Conservation (phyloP, 2,113 vertebrate species). For the Larimichthys polyactis region DNA sequence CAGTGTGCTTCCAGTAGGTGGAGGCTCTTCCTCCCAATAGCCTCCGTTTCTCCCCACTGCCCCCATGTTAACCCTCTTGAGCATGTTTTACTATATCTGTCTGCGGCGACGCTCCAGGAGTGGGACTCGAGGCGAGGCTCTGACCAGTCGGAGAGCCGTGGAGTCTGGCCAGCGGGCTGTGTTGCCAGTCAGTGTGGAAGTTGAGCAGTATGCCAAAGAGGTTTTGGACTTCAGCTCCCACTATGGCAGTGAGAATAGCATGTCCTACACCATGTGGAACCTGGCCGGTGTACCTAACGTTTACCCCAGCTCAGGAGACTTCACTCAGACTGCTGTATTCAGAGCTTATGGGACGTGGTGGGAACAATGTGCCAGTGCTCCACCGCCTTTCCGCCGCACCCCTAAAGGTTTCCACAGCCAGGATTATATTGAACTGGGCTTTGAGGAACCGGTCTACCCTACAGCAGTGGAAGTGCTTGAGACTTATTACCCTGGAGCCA, state of each 20-base stretch:
- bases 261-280: conserved; percentile 99
- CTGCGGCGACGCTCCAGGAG: conserved; percentile 97
- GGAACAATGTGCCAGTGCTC: conserved; percentile 91
- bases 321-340: conserved; percentile 97
- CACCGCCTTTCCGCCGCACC: conserved; percentile 88
- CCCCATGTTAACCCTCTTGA: conserved; percentile 94
- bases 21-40: conserved; percentile 67
- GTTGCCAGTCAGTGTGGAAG: conserved; percentile 91
- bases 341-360: conserved; percentile 96
- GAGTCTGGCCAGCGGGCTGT: conserved; percentile 90
- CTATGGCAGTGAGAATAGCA: conserved; percentile 98
- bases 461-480: conserved; percentile 95
- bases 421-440: conserved; percentile 96
- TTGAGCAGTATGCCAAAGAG: conserved; percentile 97
- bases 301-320: conserved; percentile 97
- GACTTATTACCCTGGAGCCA: conserved; percentile 97
- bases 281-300: conserved; percentile 95
- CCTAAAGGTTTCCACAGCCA: conserved; percentile 92
- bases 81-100: conserved; percentile 99
- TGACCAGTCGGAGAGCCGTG: conserved; percentile 93
- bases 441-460: conserved; percentile 96
- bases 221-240: conserved; percentile 99
- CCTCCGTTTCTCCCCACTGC: conserved; percentile 62
- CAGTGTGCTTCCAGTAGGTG: conserved; percentile 63
- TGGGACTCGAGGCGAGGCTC: conserved; percentile 92